phyloP scores from a whole-genome alignment of 2,888 invertebrate species.

The Rotaria magnacalcarata region DNA sequence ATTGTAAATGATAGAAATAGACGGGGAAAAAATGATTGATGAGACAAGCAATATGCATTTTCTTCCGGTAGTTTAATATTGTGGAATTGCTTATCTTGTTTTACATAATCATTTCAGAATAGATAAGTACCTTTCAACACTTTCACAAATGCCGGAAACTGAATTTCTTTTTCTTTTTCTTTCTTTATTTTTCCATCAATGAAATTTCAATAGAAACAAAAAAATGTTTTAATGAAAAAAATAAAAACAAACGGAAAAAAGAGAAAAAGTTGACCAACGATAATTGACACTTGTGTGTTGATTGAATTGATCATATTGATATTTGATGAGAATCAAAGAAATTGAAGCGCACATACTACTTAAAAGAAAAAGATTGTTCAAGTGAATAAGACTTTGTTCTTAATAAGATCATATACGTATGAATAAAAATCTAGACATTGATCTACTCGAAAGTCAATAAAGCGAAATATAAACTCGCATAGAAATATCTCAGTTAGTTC shows the following conservation, averaged over 20 bases:
- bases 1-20: no score
- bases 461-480: background rate
- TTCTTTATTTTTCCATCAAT: no score
- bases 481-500: conserved; percentile 6
- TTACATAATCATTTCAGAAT: conserved; percentile 4
- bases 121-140: conserved; percentile 29
- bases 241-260: background rate
- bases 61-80: conserved; percentile 29
- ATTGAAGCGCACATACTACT: background rate
- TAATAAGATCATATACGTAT: conserved; percentile 10
- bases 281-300: background rate
- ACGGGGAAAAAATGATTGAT: background rate
- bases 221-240: no score
- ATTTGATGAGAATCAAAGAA: conserved; percentile 7
- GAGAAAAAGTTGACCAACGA: no score
- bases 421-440: background rate
- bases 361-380: background rate
- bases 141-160: conserved; percentile 29
- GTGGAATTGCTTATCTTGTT: conserved; percentile 20
- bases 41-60: conserved; percentile 18
- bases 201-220: no score
- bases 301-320: conserved; percentile 6
- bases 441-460: conserved; percentile 26
- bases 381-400: background rate
- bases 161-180: background rate